Evolutionary conservation across 2,797 vertebrate species (phyloP).

Genomic region (Pagetopsis macropterus): DNA sequence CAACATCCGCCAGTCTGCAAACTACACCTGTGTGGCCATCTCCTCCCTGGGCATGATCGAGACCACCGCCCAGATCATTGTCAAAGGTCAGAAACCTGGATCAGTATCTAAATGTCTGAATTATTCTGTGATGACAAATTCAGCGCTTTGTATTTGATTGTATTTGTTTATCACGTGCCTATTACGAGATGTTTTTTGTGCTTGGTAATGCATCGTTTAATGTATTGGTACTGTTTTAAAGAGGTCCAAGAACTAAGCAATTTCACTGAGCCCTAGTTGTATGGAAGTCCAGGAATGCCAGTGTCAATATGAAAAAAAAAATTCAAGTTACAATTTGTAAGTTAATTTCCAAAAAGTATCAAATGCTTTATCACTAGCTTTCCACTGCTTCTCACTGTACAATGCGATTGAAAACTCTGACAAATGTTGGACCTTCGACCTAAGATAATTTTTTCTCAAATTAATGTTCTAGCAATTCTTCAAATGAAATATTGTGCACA

Average conservation of each 20-base stretch:
- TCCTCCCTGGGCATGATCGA: constrained; percentile 96
- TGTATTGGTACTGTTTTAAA: not conserved
- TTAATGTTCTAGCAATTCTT: too few relatives aligned
- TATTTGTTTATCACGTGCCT: not conserved
- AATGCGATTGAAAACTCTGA: not conserved
- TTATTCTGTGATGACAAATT: not conserved
- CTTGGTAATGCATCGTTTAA: not conserved
- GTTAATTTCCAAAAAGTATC: not conserved
- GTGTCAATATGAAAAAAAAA: too few relatives aligned
- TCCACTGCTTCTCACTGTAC: not conserved
- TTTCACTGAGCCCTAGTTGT: not conserved
- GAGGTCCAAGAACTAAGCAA: not conserved
- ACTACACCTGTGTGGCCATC: constrained; percentile 97
- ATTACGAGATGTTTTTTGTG: not conserved
- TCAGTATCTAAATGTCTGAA: not conserved
- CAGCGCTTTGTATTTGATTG: not conserved
- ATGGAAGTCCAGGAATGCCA: not conserved
- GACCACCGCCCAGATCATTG: constrained; percentile 92
- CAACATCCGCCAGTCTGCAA: constrained; percentile 91
- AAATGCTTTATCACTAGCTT: not conserved
- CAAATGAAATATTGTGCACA: not conserved
- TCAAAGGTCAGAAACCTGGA: constrained; percentile 89
- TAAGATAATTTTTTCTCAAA: too few relatives aligned
- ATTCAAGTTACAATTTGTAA: not conserved
- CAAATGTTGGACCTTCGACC: too few relatives aligned